These are phyloP conservation scores for Xiphorhynchus elegans DNA, from an alignment of 2,113 vertebrate genomes.

Conservation along the genomic window DNA sequence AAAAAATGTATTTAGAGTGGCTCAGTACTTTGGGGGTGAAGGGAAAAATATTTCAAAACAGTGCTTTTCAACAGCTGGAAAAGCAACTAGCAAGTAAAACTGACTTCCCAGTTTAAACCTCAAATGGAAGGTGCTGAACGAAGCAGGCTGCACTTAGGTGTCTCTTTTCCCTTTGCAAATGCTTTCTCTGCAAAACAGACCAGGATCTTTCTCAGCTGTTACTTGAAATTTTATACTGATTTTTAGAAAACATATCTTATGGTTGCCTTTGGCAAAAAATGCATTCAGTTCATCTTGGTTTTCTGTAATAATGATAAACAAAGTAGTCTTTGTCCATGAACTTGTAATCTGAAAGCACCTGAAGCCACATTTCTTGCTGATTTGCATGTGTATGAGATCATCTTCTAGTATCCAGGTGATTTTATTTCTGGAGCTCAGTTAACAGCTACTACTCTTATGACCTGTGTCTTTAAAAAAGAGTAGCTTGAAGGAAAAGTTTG, in stretches of 20 bases:
- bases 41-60: background rate
- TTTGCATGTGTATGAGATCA: background rate
- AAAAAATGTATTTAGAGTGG: slow-evolving; percentile 30
- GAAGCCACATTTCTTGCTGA: background rate
- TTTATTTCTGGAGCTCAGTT: background rate
- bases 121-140: background rate
- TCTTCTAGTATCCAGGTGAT: background rate
- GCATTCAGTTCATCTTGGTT: background rate
- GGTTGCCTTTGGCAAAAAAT: background rate
- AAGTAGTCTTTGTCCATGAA: background rate
- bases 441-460: background rate
- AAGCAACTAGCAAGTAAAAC: slow-evolving; percentile 9
- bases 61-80: slow-evolving; percentile 42
- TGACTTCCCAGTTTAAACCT: background rate
- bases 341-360: background rate
- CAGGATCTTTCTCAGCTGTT: background rate
- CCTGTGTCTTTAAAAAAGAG: background rate
- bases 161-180: background rate
- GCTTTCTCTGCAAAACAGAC: background rate
- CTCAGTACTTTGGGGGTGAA: background rate
- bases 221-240: background rate
- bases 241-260: background rate
- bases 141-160: background rate
- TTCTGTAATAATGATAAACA: background rate
- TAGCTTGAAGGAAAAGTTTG: background rate